Evolutionary conservation across 2,888 invertebrate genomes (phyloP).

Genomic region (Ichneumoninae sp.): DNA sequence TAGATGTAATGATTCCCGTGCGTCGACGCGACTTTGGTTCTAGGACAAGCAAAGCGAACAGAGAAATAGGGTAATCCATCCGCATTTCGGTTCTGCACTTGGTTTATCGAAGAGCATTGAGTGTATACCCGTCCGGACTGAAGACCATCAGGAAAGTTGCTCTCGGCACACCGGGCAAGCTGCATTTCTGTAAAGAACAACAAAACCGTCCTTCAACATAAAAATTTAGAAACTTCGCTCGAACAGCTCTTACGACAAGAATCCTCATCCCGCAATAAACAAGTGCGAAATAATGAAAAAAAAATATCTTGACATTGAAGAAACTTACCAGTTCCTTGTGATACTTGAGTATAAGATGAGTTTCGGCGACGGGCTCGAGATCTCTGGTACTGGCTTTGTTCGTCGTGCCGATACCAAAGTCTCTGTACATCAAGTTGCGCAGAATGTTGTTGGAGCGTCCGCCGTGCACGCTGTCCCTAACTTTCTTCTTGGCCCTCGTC

Average conservation of each 20-base stretch:
- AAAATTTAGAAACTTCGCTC: neutral
- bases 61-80: neutral
- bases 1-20: conserved; percentile 96
- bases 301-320: neutral
- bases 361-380: conserved; percentile 88
- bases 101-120: neutral
- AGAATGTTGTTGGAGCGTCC: conserved; percentile 76
- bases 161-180: conserved; percentile 90
- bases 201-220: conserved; percentile 8
- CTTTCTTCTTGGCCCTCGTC: conserved; percentile 68
- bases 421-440: conserved; percentile 79
- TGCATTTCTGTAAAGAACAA: conserved; percentile 87
- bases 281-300: neutral
- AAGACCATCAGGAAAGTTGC: conserved; percentile 95
- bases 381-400: conserved; percentile 85
- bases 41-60: conserved; percentile 74
- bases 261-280: neutral
- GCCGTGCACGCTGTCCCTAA: conserved; percentile 67
- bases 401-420: conserved; percentile 76
- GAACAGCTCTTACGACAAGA: neutral
- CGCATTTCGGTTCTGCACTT: neutral
- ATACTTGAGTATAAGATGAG: conserved; percentile 87
- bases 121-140: conserved; percentile 92
- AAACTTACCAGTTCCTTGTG: conserved; percentile 87
- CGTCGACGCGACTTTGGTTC: conserved; percentile 93